A percentile compares a stretch with the other conserved stretches of the same genome.
phyloP scores from a whole-genome alignment of 2,797 vertebrate species.

The Poeciliopsis infans region DNA sequence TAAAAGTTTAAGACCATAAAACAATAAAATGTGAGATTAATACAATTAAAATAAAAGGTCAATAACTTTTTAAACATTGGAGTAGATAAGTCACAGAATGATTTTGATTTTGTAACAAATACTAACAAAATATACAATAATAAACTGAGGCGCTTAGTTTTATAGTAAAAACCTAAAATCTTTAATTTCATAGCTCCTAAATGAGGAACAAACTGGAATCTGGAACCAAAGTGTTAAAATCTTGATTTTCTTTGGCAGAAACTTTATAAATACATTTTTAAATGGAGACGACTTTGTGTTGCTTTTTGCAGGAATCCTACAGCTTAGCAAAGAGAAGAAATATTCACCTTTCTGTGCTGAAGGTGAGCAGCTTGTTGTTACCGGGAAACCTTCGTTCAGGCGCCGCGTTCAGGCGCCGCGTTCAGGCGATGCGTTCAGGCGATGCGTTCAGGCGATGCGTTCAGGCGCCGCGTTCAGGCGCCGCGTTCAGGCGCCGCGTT shows the following conservation, averaged over 20 bases:
- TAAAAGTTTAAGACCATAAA: background rate
- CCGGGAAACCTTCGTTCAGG: too few relatives aligned
- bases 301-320: background rate
- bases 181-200: background rate
- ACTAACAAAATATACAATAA: background rate
- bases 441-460: background rate
- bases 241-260: background rate
- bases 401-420: too few relatives aligned
- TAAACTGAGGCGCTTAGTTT: background rate
- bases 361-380: background rate
- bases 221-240: background rate
- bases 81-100: background rate
- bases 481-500: too few relatives aligned
- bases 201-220: background rate
- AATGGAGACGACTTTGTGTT: background rate
- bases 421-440: too few relatives aligned
- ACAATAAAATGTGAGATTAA: background rate
- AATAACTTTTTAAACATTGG: background rate
- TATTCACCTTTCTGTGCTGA: background rate
- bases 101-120: background rate
- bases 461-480: background rate
- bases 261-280: background rate
- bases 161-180: background rate
- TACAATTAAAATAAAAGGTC: background rate
- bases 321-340: background rate